phyloP scores from a whole-genome alignment of 2,113 vertebrate genomes.

The Laticauda colubrina region DNA sequence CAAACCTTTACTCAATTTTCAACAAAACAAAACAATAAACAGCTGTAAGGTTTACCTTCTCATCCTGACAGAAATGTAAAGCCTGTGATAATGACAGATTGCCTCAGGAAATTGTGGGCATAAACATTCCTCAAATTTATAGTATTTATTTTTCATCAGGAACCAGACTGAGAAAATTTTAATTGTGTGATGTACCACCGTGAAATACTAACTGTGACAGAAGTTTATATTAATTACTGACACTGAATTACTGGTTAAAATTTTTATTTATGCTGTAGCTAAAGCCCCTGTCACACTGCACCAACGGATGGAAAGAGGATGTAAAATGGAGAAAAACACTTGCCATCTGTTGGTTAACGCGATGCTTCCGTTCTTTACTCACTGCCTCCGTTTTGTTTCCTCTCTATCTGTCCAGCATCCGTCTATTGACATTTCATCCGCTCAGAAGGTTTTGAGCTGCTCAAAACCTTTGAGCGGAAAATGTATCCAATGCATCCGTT shows the following conservation, averaged over 20 bases:
- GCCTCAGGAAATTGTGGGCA: rapidly evolving
- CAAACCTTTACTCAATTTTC: slow-evolving; percentile 4
- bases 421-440: no score
- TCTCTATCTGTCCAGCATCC: no score
- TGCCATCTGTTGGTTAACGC: no score
- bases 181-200: neutral
- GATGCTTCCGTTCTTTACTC: no score
- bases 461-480: no score
- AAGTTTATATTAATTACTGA: neutral
- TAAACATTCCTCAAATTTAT: neutral
- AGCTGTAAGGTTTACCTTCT: slow-evolving; percentile 11
- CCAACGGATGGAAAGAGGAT: no score
- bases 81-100: neutral
- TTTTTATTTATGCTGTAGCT: neutral
- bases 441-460: no score
- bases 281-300: no score
- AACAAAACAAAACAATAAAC: slow-evolving; percentile 2
- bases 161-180: neutral
- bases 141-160: slow-evolving; percentile 28
- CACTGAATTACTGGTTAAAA: neutral
- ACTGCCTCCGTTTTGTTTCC: no score
- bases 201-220: neutral
- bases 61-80: slow-evolving; percentile 1
- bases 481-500: no score
- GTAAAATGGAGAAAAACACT: no score